Base-by-base conservation (phyloP, 2,888 invertebrate species). In the Itoplectis maculator region DNA sequence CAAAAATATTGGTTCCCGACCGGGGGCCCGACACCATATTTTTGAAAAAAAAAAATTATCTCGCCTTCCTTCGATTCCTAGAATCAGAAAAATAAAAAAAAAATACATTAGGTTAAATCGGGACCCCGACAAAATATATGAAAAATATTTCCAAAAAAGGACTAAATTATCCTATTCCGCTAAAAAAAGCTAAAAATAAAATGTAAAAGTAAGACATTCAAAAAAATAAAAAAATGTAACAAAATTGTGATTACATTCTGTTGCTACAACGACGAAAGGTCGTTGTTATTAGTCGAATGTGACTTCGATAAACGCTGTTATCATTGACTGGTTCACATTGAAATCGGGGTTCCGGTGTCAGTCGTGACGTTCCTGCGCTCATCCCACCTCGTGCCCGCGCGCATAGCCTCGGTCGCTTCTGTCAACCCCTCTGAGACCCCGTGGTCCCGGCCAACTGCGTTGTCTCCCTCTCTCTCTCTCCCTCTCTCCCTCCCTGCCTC, bases 391-490 rank as follows among this genome's bases (percentile, higher is more conserved):
- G 89, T 85, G 61, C 72, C 59, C 68, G 82, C 80, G 89, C 90
- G 91, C 87, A 86, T 82, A 86, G 85, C 82, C 88, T 88, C 89
- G 90, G 84, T 70, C 73, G 82, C 85, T 88, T 65, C 87, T 89
- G 89, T 90, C 90, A 89, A 89, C 89, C 88, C 88, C 88, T 85
- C 87, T 85, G 85, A 85, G 86, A 85, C 86, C 81, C 86, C 81
- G 56, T 84, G 81, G 87, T 88, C 87, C 88, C 88, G 88, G 87
- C 88, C 88, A 88, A 88, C 88, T 89, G 87, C 87, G 79, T 73
- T 29, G 35, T 82, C 72, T 68, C 77, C 37, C 72, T 77, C 65
- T 45, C 66, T 74, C 77, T 65, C 73, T 68, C 45, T 15, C 68
- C 18, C 68, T 68, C 89, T 80, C 84, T 83, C 87, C 37, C 61